A percentile compares a stretch with the other conserved stretches of the same genome.
Conservation (phyloP, 2,888 invertebrate genomes). For the Spilosoma lubricipeda region DNA sequence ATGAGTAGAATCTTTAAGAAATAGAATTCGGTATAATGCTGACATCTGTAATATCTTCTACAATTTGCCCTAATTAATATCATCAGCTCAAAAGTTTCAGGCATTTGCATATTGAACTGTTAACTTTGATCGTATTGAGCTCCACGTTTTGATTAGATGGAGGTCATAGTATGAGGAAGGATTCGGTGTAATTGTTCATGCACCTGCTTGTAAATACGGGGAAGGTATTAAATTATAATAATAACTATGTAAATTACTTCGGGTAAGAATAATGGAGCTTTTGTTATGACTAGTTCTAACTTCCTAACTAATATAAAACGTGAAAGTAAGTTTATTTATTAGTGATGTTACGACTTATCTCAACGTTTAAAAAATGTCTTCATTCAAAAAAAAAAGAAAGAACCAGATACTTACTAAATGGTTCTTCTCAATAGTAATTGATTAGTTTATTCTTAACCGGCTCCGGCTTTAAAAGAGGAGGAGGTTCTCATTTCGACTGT, state of each 20-base stretch:
- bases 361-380: no score
- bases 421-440: no score
- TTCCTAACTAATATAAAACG: not conserved
- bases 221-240: constrained; percentile 13
- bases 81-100: constrained; percentile 54
- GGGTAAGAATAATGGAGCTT: not conserved
- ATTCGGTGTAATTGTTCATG: constrained; percentile 27
- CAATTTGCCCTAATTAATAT: constrained; percentile 60
- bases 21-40: not conserved
- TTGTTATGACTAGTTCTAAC: not conserved
- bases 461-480: no score
- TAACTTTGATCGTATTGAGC: constrained; percentile 51
- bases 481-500: no score
- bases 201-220: constrained; percentile 37
- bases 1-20: constrained; percentile 26
- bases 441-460: no score
- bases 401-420: no score
- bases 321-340: not conserved
- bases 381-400: no score
- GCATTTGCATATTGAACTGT: constrained; percentile 63
- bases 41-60: constrained; percentile 21
- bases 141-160: constrained; percentile 53
- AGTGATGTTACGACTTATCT: no score
- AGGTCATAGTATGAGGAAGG: constrained; percentile 42
- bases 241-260: constrained; percentile 8